Conservation (phyloP, 2,113 vertebrate genomes). For the Verasper variegatus region DNA sequence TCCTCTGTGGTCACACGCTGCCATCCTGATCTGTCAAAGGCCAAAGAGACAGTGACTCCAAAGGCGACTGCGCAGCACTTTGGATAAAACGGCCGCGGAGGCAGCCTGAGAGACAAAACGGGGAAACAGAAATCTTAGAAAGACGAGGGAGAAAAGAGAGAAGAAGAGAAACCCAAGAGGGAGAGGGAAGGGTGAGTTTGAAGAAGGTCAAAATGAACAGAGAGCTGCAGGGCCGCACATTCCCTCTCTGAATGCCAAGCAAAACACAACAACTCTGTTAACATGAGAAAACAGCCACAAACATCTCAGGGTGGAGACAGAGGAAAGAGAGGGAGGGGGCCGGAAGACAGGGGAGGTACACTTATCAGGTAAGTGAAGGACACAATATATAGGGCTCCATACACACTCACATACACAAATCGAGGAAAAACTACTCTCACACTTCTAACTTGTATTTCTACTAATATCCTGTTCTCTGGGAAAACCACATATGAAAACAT, state of each 20-base stretch:
- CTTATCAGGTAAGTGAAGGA: slow-evolving; percentile 38
- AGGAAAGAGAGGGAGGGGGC: slow-evolving; percentile 1
- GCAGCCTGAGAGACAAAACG: slow-evolving; percentile 49
- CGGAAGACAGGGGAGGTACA: background rate
- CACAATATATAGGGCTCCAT: background rate
- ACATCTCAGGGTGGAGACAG: slow-evolving; percentile 41
- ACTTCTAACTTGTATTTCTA: background rate
- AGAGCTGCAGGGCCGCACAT: slow-evolving; percentile 50
- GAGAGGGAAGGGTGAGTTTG: slow-evolving; percentile 41
- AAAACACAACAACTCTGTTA: slow-evolving; percentile 60
- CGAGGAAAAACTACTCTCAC: background rate
- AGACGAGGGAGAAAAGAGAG: slow-evolving; percentile 29
- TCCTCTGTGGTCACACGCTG: slow-evolving; percentile 62
- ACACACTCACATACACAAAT: background rate
- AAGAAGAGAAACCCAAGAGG: slow-evolving; percentile 33
- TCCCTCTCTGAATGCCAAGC: slow-evolving; percentile 47
- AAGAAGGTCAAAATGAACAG: slow-evolving; percentile 68
- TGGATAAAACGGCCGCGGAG: slow-evolving; percentile 51
- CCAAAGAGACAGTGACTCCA: slow-evolving; percentile 61
- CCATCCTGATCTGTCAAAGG: slow-evolving; percentile 67
- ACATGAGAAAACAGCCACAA: slow-evolving; percentile 47
- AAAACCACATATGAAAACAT: too few relatives aligned
- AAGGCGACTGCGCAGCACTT: slow-evolving; percentile 49
- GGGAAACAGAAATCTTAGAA: slow-evolving; percentile 57
- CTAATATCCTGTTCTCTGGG: too few relatives aligned